phyloP scores from a whole-genome alignment of 2,888 invertebrate genomes.

The Napeogenes sylphis region DNA sequence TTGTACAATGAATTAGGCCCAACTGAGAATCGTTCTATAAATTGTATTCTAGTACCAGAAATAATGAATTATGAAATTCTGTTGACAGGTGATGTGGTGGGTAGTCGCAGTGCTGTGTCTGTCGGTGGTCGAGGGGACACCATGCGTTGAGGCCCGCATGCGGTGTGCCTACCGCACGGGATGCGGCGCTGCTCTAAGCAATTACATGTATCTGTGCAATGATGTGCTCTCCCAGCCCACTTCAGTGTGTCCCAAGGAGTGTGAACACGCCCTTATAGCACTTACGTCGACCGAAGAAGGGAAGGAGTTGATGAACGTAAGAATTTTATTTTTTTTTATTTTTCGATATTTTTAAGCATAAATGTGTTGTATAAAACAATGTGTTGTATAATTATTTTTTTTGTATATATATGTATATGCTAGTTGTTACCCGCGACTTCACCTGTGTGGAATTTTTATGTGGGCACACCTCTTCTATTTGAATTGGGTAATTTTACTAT shows the following conservation, averaged over 20 bases:
- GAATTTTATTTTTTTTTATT: constrained; percentile 34
- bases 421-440: too few relatives aligned
- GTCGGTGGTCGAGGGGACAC: constrained; percentile 49
- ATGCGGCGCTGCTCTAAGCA: constrained; percentile 86
- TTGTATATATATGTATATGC: too few relatives aligned
- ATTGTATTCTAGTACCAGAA: too few relatives aligned
- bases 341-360: not conserved
- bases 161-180: constrained; percentile 86
- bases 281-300: constrained; percentile 88
- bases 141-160: constrained; percentile 82
- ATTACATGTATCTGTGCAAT: constrained; percentile 85
- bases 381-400: too few relatives aligned
- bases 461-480: too few relatives aligned
- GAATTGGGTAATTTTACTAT: too few relatives aligned
- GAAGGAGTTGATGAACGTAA: constrained; percentile 85
- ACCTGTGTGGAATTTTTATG: too few relatives aligned
- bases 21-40: too few relatives aligned
- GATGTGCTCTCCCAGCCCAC: constrained; percentile 80
- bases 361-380: constrained; percentile 4
- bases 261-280: constrained; percentile 87
- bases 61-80: too few relatives aligned
- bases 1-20: too few relatives aligned
- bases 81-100: constrained; percentile 64
- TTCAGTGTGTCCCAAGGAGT: constrained; percentile 81
- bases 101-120: constrained; percentile 50